Evolutionary conservation across 2,888 invertebrate genomes (phyloP), one percentile per base, ranked within the genome.

Genomic region (Drosophila neonasuta): DNA sequence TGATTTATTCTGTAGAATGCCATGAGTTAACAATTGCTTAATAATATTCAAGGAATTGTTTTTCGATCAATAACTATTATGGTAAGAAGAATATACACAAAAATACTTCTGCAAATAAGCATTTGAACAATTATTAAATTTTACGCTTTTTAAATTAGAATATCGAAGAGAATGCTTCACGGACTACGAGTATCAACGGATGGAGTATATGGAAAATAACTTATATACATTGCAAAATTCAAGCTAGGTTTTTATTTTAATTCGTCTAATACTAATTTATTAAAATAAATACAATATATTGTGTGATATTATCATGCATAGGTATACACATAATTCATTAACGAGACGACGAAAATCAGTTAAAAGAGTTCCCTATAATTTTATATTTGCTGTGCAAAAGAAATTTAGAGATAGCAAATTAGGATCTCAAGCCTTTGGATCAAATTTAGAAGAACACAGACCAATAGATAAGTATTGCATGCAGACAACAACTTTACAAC

Each of bases 301-400:
- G 5, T 36, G 34, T 6, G 5, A n/a, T 8, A 6, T 20, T 17
- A 9, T 4, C 11, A 54, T 54, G 52, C 17, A 32, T 41, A 42
- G 52, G 42, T 10, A 44, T 32, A 20, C 7, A 54, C 44, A 20
- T 10, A 13, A 17, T 3, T 54, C 54, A 9, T 44, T 32, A 1
- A 32, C 34, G 11, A 42, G 44, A 20, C 54, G 54, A 10, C 44
- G 32, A n/a, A 55, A 34, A 44, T 44, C 54, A 10, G n/a, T 17
- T 42, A 15, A 56, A 36, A 56, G 13, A 8, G 24, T 29, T 41
- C 57, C 48, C 3, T 57, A 49, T n/a, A 57, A 57, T 49, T 57
- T 57, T 17, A 48, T 57, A 17, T 39, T 17, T 9, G 57, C 57
- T 9, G 39, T 57, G 9, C 57, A 39, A 48, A 48, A 39, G 24